These are phyloP conservation scores for Choloepus didactylus DNA, from an alignment of 2,797 vertebrate species.

Conservation along the genomic window DNA sequence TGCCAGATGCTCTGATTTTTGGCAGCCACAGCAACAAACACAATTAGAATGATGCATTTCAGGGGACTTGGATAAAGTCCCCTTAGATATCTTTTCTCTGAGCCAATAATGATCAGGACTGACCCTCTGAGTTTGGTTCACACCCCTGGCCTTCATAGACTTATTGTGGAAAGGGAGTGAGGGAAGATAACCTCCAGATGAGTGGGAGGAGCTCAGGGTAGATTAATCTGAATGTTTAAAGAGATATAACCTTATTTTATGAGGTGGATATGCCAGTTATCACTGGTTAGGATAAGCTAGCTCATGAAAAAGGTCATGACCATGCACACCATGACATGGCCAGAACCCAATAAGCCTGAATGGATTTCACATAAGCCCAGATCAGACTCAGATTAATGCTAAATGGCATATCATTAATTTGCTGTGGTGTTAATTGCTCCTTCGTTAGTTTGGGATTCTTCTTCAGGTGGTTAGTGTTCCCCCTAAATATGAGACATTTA, in stretches of 20 bases:
- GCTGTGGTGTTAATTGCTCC: constrained; percentile 1
- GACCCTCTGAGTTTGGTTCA: background rate
- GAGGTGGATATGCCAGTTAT: background rate
- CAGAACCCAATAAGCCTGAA: background rate
- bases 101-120: background rate
- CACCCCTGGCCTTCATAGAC: background rate
- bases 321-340: background rate
- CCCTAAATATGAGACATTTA: constrained; percentile 24
- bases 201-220: background rate
- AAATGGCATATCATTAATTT: constrained; percentile 17
- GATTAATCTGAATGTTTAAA: background rate
- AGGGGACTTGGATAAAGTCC: background rate
- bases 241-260: background rate
- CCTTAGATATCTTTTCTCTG: background rate
- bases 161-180: constrained; percentile 4
- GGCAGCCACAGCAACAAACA: constrained; percentile 12
- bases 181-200: background rate
- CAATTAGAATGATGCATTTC: background rate
- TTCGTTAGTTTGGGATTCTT: constrained; percentile 48
- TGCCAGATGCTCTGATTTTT: background rate
- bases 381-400: constrained; percentile 41
- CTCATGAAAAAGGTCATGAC: background rate
- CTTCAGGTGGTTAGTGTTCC: constrained; percentile 21
- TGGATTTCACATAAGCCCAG: constrained; percentile 52
- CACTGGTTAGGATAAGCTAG: constrained; percentile 8